Percentiles rank a stretch among this genome's conserved stretches.
phyloP scores from a whole-genome alignment of 2,888 invertebrate species.

The Noctua janthe region DNA sequence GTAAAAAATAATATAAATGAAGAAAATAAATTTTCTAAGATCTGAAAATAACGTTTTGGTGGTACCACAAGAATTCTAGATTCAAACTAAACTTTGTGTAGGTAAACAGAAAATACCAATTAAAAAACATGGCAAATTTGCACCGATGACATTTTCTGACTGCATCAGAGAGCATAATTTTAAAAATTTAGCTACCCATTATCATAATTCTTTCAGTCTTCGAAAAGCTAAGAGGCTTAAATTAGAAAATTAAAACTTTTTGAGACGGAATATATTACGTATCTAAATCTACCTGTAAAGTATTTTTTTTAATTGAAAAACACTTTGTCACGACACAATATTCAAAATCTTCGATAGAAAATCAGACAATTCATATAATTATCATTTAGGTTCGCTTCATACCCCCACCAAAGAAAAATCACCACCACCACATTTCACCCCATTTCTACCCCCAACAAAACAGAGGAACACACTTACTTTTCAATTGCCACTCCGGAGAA shows the following conservation, averaged over 20 bases:
- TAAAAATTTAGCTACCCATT: neutral
- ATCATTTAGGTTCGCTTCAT: neutral
- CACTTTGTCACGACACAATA: too few relatives aligned
- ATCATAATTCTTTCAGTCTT: neutral
- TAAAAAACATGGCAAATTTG: neutral
- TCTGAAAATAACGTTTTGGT: neutral
- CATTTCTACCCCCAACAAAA: neutral
- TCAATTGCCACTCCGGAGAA: slow-evolving; percentile 87
- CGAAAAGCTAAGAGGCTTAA: neutral
- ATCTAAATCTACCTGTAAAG: neutral
- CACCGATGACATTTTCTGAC: neutral
- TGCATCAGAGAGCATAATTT: neutral
- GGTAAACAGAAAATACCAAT: neutral
- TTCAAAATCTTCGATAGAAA: neutral
- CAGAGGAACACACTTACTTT: slow-evolving; percentile 76
- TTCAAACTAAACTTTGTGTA: neutral
- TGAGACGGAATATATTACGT: neutral
- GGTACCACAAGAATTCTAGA: neutral
- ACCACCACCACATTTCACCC: neutral
- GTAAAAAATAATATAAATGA: too few relatives aligned
- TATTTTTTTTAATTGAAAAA: neutral
- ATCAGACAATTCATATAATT: too few relatives aligned
- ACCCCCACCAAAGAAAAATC: neutral
- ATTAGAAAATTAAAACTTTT: neutral
- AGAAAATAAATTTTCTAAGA: neutral